Base-by-base conservation (phyloP, 2,888 invertebrate species). In the Scaptomyza polygonia region DNA sequence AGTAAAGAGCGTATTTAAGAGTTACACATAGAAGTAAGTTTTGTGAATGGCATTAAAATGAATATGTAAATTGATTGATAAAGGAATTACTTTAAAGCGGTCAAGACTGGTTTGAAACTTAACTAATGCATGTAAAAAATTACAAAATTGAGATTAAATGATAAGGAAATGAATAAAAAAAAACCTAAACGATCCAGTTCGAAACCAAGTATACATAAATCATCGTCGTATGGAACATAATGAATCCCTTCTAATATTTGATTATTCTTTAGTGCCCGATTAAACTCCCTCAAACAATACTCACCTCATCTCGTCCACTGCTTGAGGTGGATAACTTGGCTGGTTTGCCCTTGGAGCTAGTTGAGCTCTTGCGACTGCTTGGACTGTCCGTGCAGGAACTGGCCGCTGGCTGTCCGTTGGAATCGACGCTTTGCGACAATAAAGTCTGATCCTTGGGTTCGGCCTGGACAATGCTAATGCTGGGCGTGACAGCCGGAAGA, bases 311-410 rank as follows among this genome's bases (percentile, higher is more conserved):
- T 2, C 82, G 85, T 30, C 79, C 85, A 43, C 79, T 81, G 78
- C 86, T 82, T 43, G 86, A 79, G 34, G 74, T 80, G 68, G 80
- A 80, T 45, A 75, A 44, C 36, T 89, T 79, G 40, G 76, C 45
- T 27, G 84, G 43, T 45, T 76, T 77, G 62, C 88, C 75, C 51
- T 76, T 83, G 57, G 78, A 77, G 25, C 79, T 65, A 45, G 88
- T 69, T 72, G 88, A 85, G 88, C 74, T 91, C 18, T 91, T 92
- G 72, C 92, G 92, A 57, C 84, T 78, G 55, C 68, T 62, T 2
- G 92, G 92, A 79, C 91, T 92, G 57, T 88, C 88, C 16, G 74
- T 72, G 61, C 93, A 48, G 91, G 86, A 71, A 87, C 67, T 44
- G 42, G 25, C 51, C 0, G 42, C 45, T 1, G 57, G 39, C 18